phyloP scores from a whole-genome alignment of 2,888 invertebrate genomes.

The Ischnura elegans region DNA sequence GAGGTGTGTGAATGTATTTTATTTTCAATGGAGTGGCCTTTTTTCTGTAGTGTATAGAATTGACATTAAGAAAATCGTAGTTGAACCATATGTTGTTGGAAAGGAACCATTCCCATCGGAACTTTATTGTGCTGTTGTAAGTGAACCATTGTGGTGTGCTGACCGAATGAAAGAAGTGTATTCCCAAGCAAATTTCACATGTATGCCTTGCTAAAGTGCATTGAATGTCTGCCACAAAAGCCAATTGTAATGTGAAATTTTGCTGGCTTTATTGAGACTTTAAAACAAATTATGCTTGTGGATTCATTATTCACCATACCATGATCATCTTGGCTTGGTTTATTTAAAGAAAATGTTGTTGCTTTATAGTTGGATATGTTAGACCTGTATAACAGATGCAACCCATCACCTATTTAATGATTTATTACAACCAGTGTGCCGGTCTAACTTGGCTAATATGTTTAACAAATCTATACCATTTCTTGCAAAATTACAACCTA shows the following conservation, averaged over 20 bases:
- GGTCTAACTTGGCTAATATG: background rate
- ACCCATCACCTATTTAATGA: constrained; percentile 59
- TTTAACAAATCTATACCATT: no score
- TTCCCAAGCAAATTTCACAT: constrained; percentile 54
- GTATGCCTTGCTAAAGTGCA: constrained; percentile 52
- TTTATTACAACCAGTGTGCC: background rate
- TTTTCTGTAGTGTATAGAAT: constrained; percentile 28
- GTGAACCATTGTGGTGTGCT: constrained; percentile 66
- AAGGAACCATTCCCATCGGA: constrained; percentile 61
- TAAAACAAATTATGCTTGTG: constrained; percentile 48
- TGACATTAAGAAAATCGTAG: constrained; percentile 38
- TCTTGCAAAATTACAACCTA: no score
- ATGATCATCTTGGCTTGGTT: constrained; percentile 61
- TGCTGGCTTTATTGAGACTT: constrained; percentile 53
- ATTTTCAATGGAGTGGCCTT: constrained; percentile 59
- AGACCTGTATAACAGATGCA: constrained; percentile 52
- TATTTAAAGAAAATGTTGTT: constrained; percentile 38
- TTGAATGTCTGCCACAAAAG: constrained; percentile 57
- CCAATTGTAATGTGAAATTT: constrained; percentile 21
- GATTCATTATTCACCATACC: constrained; percentile 45
- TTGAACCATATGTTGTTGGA: constrained; percentile 54
- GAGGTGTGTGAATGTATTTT: constrained; percentile 53
- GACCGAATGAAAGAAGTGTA: constrained; percentile 39
- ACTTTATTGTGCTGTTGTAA: constrained; percentile 62
- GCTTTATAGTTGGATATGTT: constrained; percentile 45